Percentiles rank a stretch among this genome's conserved stretches.
Conservation (phyloP, 2,888 invertebrate genomes). For the Koerneria pararmatus region DNA sequence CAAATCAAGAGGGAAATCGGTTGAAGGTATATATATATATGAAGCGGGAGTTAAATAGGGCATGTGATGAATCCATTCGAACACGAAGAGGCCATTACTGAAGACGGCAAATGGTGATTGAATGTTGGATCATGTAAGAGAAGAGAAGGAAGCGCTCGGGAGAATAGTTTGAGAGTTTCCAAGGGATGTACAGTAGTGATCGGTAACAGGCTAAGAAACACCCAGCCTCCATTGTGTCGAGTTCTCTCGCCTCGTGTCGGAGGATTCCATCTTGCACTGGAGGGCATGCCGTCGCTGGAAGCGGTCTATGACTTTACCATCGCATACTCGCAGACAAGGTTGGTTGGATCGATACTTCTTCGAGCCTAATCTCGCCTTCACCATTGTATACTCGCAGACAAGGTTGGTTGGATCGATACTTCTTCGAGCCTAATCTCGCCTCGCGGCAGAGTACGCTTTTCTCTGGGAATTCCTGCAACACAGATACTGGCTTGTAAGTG, state of each 20-base stretch:
- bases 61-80: no score
- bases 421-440: neutral
- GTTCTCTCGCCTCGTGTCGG: constrained; percentile 47
- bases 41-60: no score
- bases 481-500: no score
- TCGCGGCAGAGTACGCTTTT: neutral
- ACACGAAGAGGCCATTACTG: no score
- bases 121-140: no score
- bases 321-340: constrained; percentile 50
- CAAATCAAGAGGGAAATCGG: no score
- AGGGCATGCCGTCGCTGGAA: constrained; percentile 37
- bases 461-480: neutral
- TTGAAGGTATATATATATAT: no score
- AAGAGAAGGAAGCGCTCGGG: no score
- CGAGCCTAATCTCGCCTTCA: neutral
- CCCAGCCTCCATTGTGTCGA: constrained; percentile 23
- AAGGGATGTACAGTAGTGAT: no score
- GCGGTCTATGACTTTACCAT: constrained; percentile 55
- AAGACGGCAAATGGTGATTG: no score
- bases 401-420: neutral
- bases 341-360: neutral
- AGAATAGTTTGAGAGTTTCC: no score
- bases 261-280: constrained; percentile 47
- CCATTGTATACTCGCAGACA: no score
- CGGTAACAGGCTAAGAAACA: neutral